Evolutionary conservation across 1,140 invertebrate genomes (phyloP), one percentile per base, ranked within the genome.

Genomic region (Drosophila tsacasi): DNA sequence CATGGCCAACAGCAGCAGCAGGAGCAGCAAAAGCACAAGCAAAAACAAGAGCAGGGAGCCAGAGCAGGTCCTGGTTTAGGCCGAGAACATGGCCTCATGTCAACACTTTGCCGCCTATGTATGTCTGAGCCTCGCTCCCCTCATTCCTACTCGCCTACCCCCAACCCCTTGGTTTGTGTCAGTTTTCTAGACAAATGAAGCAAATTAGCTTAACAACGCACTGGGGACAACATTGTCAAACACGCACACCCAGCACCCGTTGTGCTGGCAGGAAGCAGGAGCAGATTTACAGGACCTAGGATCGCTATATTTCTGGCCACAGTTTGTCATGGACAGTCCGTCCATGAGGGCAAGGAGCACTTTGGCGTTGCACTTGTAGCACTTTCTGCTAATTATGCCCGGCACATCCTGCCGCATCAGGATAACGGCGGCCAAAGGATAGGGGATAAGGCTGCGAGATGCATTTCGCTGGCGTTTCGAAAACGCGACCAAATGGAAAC

Each of bases 121-220:
- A 59, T 64, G 61, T 47, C 68, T 61, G 76, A 8, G 5, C 30
- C 25, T 17, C n/a, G 23, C 15, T 27, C 12, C 10, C 35, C 35
- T n/a, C 12, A 3, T 27, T 5, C 0, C 27, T 19, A 19, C 27
- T 19, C 17, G 3, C 17, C n/a, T 17, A 17, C 27, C 8, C 8
- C 37, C 27, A 27, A 4, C 27, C 30, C 37, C 17, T 17, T 58
- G 46, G 23, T 63, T 68, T 89, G 68, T 76, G 83, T 82, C 76
- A 87, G 77, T 78, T 83, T 87, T 87, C 77, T 81, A 83, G 87
- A 91, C 87, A 91, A 91, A 91, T 91, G 87, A 87, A 83, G 87
- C 87, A 91, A 91, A 91, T 91, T 91, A 91, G 87, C 83, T 83
- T 83, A 83, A 91, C 83, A 91, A 81, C 80, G 73, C 80, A 87